Conservation (phyloP, 2,888 invertebrate genomes). For the Eueremaeus valkanovi region DNA sequence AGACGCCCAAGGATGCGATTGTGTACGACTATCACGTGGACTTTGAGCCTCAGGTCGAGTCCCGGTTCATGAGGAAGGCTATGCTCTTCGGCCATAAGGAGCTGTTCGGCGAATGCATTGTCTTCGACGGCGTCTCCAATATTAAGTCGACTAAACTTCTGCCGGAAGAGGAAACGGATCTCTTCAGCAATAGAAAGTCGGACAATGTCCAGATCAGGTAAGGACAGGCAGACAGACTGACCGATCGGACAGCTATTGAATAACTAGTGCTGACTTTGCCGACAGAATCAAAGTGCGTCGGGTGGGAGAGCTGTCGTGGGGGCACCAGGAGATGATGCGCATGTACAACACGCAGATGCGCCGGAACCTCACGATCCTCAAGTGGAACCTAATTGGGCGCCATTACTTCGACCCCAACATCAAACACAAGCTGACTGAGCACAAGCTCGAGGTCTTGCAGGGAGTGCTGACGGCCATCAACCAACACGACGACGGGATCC, state of each 20-base stretch:
- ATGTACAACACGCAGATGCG: slow-evolving; percentile 50
- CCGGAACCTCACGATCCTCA: slow-evolving; percentile 49
- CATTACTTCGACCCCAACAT: slow-evolving; percentile 50
- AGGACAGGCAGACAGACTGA: too few relatives aligned
- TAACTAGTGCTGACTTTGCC: too few relatives aligned
- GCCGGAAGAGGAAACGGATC: slow-evolving; percentile 35
- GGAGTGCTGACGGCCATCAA: slow-evolving; percentile 69
- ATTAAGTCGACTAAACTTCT: slow-evolving; percentile 42
- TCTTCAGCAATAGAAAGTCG: too few relatives aligned
- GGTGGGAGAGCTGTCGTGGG: slow-evolving; percentile 48
- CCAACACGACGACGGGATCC: slow-evolving; percentile 69
- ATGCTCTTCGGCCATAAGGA: slow-evolving; percentile 43
- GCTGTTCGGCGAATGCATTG: slow-evolving; percentile 31
- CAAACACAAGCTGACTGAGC: slow-evolving; percentile 41
- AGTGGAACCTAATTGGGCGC: slow-evolving; percentile 49
- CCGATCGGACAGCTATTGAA: too few relatives aligned
- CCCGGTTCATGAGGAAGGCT: not conserved
- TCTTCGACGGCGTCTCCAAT: slow-evolving; percentile 47
- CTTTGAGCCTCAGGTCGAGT: slow-evolving; percentile 46
- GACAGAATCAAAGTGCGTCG: slow-evolving; percentile 47
- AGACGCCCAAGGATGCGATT: slow-evolving; percentile 48
- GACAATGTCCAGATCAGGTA: slow-evolving; percentile 35
- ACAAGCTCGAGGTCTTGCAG: slow-evolving; percentile 51
- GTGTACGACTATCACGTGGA: slow-evolving; percentile 52
- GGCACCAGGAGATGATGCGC: slow-evolving; percentile 49